Evolutionary conservation across 2,797 vertebrate species (phyloP).

Genomic region (Semotilus atromaculatus): DNA sequence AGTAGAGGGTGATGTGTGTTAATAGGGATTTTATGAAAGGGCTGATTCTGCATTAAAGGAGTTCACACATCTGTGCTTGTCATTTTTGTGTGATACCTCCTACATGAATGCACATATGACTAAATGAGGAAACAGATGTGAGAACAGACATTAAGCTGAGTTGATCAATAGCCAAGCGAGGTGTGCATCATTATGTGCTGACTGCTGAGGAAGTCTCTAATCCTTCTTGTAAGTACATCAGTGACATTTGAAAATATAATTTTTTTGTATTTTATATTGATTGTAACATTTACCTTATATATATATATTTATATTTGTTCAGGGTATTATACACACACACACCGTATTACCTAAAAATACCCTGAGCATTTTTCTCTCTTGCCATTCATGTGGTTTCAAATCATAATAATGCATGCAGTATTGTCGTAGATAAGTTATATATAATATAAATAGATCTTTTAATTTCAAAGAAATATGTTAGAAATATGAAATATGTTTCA

Average conservation of each 20-base stretch:
- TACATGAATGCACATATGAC: neutral
- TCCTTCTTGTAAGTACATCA: constrained; percentile 16
- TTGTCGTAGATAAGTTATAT: neutral
- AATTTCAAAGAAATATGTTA: neutral
- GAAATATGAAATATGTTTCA: neutral
- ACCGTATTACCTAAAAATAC: no score
- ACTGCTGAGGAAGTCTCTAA: neutral
- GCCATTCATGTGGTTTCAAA: neutral
- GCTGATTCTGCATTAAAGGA: neutral
- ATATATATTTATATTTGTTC: neutral
- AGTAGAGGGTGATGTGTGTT: constrained; percentile 24
- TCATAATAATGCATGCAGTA: neutral
- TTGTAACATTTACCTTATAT: neutral
- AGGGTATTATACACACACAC: neutral
- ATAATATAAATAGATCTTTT: neutral
- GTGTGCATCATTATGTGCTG: neutral
- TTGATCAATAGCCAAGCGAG: neutral
- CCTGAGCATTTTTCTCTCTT: neutral
- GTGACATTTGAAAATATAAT: neutral
- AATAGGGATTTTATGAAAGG: neutral
- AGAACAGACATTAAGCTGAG: neutral
- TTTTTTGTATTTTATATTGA: neutral
- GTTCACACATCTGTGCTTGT: neutral
- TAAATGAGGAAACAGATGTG: constrained; percentile 30
- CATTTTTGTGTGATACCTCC: neutral